Evolutionary conservation across 2,888 invertebrate genomes (phyloP), one percentile per base, ranked within the genome.

Genomic region (Halictus ligatus): DNA sequence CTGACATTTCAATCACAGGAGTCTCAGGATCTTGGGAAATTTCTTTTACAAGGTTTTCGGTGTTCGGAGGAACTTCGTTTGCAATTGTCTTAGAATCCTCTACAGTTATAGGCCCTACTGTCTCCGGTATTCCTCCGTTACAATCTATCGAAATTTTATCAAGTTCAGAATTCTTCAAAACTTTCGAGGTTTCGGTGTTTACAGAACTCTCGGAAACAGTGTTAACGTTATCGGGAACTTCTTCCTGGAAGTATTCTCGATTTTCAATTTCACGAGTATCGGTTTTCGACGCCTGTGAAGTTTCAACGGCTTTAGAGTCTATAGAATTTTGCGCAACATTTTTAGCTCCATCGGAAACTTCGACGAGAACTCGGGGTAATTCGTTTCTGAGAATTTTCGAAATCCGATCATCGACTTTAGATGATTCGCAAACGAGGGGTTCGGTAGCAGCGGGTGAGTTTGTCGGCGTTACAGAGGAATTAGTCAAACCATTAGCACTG

Each of bases 401-500:
- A 29, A 8, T 48, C 10, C 29, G 6, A 7, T n/a, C n/a, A 5
- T 69, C 46, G n/a, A n/a, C 6, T n/a, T 29, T 15, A 21, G 12
- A 2, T n/a, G 58, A 21, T 25, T 75, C 50, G n/a, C 6, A n/a
- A 79, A n/a, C 18, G 46, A 48, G 10, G 15, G 69, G 35, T n/a
- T 50, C 54, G n/a, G 43, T 15, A 58, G 46, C 21, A n/a, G 50
- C 15, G 50, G 43, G 15, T n/a, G 13, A 8, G 15, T 50, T 10
- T 25, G 46, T 46, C 10, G 54, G 75, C 25, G 74, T 71, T 29
- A 71, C n/a, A 43, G 1, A 35, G 58, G 64, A 60, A 79, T 86
- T 83, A 87, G 75, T 76, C 18, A 54, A 60, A 64, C 46, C 50
- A 67, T n/a, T 35, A 29, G 67, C 48, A 64, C n/a, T 50, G 48